phyloP scores from a whole-genome alignment of 1,140 invertebrate species.

The Dreissena rostriformis region DNA sequence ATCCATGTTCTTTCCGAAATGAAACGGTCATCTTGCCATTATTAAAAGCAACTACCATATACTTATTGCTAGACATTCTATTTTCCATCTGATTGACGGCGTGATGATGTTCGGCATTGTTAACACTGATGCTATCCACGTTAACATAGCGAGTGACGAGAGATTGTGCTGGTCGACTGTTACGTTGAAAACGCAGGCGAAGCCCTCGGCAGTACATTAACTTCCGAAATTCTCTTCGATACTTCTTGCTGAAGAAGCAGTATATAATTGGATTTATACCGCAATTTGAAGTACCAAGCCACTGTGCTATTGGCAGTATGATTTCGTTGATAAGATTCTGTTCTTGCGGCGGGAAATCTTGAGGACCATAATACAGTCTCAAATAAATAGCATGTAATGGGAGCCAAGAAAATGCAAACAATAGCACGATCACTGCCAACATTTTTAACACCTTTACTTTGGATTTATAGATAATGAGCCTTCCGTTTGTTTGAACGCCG shows the following conservation, averaged over 20 bases:
- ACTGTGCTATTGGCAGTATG: constrained; percentile 94
- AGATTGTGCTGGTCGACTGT: constrained; percentile 32
- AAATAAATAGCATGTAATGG: constrained; percentile 88
- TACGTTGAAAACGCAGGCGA: constrained; percentile 14
- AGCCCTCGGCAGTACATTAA: constrained; percentile 35
- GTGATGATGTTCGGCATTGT: neutral
- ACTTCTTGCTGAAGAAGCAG: constrained; percentile 98
- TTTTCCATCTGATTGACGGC: too few relatives aligned
- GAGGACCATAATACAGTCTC: constrained; percentile 60
- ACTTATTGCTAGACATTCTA: too few relatives aligned
- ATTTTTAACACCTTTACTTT: constrained; percentile 92
- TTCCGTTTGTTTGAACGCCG: constrained; percentile 80
- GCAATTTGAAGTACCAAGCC: constrained; percentile 96
- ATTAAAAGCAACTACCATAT: too few relatives aligned
- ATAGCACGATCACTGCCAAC: constrained; percentile 95
- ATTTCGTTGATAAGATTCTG: constrained; percentile 88
- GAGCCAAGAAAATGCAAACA: constrained; percentile 96
- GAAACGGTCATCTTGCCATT: too few relatives aligned
- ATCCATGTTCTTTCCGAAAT: too few relatives aligned
- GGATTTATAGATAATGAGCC: constrained; percentile 75
- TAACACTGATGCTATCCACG: constrained; percentile 41
- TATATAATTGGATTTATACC: constrained; percentile 98
- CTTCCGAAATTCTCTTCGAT: constrained; percentile 90
- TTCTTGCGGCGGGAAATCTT: constrained; percentile 83
- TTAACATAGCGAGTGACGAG: constrained; percentile 44